These are phyloP conservation scores for Sitobion miscanthi DNA, from an alignment of 1,140 invertebrate genomes.

Conservation along the genomic window DNA sequence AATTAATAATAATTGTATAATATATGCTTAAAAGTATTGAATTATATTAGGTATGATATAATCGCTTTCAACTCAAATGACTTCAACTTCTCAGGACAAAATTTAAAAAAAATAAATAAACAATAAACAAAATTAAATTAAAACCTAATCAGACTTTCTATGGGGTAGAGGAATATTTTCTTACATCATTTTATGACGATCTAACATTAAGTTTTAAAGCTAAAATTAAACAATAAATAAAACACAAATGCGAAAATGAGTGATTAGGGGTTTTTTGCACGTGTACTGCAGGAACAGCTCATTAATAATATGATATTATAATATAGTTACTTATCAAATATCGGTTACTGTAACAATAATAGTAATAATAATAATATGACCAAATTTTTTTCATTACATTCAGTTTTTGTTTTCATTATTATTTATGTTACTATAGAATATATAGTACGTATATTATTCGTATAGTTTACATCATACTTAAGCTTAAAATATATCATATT, in stretches of 20 bases:
- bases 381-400: conserved; percentile 3
- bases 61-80: conserved; percentile 25
- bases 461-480: neutral
- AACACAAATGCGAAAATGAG: conserved; percentile 34
- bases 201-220: neutral
- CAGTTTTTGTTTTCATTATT: neutral
- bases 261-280: conserved; percentile 16
- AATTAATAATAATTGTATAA: neutral
- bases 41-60: neutral
- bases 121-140: conserved; percentile 57
- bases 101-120: conserved; percentile 43
- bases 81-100: neutral
- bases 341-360: neutral
- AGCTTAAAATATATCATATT: neutral
- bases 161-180: conserved; percentile 44
- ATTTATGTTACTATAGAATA: conserved; percentile 18
- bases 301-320: conserved; percentile 1
- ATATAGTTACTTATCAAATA: conserved; percentile 12
- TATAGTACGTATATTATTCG: neutral
- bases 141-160: conserved; percentile 56
- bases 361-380: neutral
- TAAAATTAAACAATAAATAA: conserved; percentile 39
- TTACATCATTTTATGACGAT: conserved; percentile 4
- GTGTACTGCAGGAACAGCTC: conserved; percentile 29
- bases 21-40: conserved; percentile 40